A percentile compares a stretch with the other conserved stretches of the same genome.
phyloP scores from a whole-genome alignment of 2,113 vertebrate genomes.

The Saccopteryx bilineata region DNA sequence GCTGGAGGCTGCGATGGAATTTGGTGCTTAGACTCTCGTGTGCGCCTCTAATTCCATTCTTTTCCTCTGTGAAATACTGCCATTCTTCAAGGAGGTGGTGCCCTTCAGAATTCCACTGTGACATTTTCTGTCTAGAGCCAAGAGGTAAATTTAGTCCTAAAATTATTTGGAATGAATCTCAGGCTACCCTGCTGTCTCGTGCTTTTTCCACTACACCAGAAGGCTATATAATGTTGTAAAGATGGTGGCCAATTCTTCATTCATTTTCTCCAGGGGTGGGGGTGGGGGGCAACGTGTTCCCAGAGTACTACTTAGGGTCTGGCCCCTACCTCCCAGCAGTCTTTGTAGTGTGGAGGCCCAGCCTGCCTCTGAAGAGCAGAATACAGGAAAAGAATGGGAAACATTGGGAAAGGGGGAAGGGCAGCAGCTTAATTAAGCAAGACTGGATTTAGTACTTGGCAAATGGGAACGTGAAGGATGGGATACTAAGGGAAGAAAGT shows the following conservation, averaged over 20 bases:
- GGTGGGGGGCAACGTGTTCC: background rate
- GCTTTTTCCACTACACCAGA: background rate
- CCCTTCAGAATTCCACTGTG: conserved; percentile 38
- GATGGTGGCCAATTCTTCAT: background rate
- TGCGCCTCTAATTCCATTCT: conserved; percentile 46
- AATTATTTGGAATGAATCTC: background rate
- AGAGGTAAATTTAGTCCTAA: conserved; percentile 30
- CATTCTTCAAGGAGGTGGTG: conserved; percentile 36
- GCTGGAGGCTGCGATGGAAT: conserved; percentile 82
- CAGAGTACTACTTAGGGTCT: background rate
- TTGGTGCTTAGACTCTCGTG: conserved; percentile 70
- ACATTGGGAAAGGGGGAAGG: background rate
- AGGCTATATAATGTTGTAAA: background rate
- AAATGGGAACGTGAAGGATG: background rate
- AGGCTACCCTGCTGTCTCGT: background rate
- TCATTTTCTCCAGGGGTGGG: background rate
- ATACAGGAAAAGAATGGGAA: background rate
- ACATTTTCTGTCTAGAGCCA: conserved; percentile 37
- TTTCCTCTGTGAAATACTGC: conserved; percentile 62
- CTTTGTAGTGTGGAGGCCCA: background rate
- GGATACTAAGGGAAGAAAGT: background rate
- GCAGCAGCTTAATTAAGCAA: background rate
- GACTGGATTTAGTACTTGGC: background rate
- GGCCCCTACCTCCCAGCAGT: background rate
- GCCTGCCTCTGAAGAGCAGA: background rate